Conservation (phyloP, 2,888 invertebrate species). For the Gnatocerus cornutus region DNA sequence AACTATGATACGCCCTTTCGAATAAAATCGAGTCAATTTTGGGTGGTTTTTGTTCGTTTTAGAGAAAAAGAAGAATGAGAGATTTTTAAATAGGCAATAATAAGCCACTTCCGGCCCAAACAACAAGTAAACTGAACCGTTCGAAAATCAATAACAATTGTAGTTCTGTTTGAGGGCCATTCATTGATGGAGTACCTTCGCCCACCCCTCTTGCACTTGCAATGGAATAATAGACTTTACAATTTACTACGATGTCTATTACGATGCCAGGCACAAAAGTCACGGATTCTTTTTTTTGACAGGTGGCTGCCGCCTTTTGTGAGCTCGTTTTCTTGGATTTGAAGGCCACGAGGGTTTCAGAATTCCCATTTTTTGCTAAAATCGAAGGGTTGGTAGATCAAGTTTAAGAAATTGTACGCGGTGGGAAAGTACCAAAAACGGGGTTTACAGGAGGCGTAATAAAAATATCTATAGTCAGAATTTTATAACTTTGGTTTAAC, state of each 20-base stretch:
- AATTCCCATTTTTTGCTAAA: conserved; percentile 12
- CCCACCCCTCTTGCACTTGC: conserved; percentile 49
- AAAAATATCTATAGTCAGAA: too few relatives aligned
- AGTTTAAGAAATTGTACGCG: too few relatives aligned
- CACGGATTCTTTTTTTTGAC: conserved; percentile 37
- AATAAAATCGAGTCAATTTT: conserved; percentile 12
- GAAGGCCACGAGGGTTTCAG: conserved; percentile 1
- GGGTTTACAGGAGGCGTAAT: too few relatives aligned
- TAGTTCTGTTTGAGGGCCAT: conserved; percentile 43
- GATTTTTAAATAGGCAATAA: conserved; percentile 56
- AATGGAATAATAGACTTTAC: conserved; percentile 47
- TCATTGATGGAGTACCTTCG: conserved; percentile 47
- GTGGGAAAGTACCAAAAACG: too few relatives aligned
- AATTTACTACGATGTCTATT: conserved; percentile 48
- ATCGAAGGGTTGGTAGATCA: conserved; percentile 10
- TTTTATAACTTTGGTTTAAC: too few relatives aligned
- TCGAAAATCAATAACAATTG: conserved; percentile 54
- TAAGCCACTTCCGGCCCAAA: conserved; percentile 60
- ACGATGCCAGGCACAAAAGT: conserved; percentile 36
- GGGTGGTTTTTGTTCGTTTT: conserved; percentile 8
- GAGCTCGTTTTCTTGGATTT: conserved; percentile 13
- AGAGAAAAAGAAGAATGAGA: conserved; percentile 15
- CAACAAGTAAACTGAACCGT: conserved; percentile 55
- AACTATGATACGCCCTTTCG: conserved; percentile 13
- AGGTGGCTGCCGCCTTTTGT: conserved; percentile 34